Conservation (phyloP, 2,888 invertebrate species). For the Yponomeuta sedellus region DNA sequence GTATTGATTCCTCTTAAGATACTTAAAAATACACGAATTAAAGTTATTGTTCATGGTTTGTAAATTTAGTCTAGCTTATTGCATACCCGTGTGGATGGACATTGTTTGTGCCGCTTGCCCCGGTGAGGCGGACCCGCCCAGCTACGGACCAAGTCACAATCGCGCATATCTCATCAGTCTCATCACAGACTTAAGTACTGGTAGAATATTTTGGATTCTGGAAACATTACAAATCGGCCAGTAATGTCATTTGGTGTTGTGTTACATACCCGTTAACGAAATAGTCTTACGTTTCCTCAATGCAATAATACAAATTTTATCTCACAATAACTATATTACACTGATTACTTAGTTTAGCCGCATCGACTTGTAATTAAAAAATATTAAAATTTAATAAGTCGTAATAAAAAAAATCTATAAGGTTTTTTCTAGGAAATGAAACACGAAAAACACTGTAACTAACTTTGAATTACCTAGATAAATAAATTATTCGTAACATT, state of each 20-base stretch:
- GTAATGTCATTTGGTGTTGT: neutral
- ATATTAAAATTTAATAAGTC: neutral
- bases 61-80: conserved; percentile 57
- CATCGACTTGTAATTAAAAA: neutral
- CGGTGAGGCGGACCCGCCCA: neutral
- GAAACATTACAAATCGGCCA: conserved; percentile 8
- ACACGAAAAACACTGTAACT: conserved; percentile 6
- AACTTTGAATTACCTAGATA: neutral
- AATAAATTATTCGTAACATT: conserved; percentile 33
- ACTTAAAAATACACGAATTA: conserved; percentile 48
- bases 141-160: conserved; percentile 25
- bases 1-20: conserved; percentile 45
- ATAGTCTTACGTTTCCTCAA: conserved; percentile 11
- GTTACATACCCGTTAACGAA: neutral
- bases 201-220: neutral
- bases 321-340: conserved; percentile 13
- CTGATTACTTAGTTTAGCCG: conserved; percentile 11
- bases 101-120: conserved; percentile 1
- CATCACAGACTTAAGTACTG: neutral
- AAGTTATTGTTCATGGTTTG: conserved; percentile 59
- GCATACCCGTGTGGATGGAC: conserved; percentile 35
- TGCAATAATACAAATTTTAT: conserved; percentile 15
- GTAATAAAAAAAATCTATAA: neutral
- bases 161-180: conserved; percentile 22
- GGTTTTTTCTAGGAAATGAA: neutral